Conservation (phyloP, 2,113 vertebrate species). For the Isurus oxyrinchus region DNA sequence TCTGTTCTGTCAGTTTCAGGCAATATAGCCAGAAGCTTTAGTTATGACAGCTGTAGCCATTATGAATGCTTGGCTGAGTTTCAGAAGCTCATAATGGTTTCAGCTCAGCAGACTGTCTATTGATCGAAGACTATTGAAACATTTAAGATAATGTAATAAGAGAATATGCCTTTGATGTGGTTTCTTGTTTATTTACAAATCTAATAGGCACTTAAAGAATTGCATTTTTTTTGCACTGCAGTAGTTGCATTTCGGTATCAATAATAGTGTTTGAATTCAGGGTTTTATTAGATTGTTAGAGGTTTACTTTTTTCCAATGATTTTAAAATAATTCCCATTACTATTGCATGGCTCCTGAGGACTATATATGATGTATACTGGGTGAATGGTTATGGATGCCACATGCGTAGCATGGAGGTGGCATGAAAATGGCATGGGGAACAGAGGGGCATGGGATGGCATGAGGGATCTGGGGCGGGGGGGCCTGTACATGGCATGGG, state of each 20-base stretch:
- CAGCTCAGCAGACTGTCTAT: neutral
- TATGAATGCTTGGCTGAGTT: neutral
- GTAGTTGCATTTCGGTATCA: neutral
- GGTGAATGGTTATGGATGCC: no score
- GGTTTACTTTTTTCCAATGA: neutral
- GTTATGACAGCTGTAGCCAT: neutral
- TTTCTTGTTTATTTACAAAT: neutral
- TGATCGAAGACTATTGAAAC: neutral
- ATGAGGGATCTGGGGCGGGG: no score
- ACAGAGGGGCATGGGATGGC: no score
- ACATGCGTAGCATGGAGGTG: no score
- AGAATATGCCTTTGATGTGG: neutral
- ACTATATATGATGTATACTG: neutral
- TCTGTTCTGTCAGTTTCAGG: neutral
- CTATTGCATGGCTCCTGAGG: neutral
- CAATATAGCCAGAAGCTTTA: neutral
- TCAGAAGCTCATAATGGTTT: neutral
- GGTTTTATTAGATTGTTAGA: neutral
- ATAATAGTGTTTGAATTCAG: neutral
- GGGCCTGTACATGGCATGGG: no score
- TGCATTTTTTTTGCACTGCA: neutral
- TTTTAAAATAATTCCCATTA: neutral
- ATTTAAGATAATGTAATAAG: neutral
- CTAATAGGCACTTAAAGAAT: neutral
- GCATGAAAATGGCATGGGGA: no score